A percentile compares a stretch with the other conserved stretches of the same genome.
Conservation (phyloP, 2,113 vertebrate genomes). For the Hippotragus niger region DNA sequence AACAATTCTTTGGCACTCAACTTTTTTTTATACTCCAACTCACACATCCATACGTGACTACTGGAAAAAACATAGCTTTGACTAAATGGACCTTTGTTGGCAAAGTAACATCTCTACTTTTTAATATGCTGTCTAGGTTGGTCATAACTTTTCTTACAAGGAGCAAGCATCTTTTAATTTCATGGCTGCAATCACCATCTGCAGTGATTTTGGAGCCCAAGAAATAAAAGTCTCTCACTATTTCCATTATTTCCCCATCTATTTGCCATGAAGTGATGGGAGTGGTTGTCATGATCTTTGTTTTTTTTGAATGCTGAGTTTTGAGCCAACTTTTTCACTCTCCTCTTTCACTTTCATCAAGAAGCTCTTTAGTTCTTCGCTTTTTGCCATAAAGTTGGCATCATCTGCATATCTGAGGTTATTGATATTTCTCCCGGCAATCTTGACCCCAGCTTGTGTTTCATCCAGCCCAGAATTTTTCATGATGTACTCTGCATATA, state of each 20-base stretch:
- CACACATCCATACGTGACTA: rapidly evolving
- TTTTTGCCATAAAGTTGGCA: neutral
- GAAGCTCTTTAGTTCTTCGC: neutral
- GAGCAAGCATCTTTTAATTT: neutral
- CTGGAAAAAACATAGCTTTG: neutral
- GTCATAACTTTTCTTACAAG: neutral
- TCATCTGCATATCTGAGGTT: neutral
- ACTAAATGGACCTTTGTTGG: neutral
- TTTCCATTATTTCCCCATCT: neutral
- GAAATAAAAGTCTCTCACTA: neutral
- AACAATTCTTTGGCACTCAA: neutral
- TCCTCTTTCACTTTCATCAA: neutral
- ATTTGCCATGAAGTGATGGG: neutral
- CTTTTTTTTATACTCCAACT: neutral
- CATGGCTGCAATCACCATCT: neutral
- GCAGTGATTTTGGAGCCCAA: neutral
- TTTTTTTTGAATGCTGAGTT: neutral
- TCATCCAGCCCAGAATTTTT: neutral
- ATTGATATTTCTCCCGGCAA: neutral
- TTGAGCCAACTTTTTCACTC: neutral
- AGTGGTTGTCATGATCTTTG: neutral
- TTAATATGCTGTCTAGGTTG: neutral
- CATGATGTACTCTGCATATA: neutral
- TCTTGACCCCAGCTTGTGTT: neutral
- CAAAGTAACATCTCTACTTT: neutral